Percentiles rank a stretch among this genome's conserved stretches.
phyloP scores from a whole-genome alignment of 37 sponge, comb jelly and placozoan species.

The Halisarca cf. caerulea region DNA sequence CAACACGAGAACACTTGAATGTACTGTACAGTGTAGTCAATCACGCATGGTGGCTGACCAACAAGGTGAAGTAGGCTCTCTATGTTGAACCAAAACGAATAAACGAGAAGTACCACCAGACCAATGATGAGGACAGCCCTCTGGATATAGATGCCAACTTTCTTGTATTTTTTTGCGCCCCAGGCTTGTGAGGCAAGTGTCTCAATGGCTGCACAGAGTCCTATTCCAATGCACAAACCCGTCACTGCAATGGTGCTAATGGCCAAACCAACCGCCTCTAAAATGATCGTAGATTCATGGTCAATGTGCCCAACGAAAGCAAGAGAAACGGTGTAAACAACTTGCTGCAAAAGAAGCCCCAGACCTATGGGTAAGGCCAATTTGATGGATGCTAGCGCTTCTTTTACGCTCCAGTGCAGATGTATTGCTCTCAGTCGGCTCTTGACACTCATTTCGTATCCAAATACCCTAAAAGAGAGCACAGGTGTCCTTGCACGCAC shows the following conservation, averaged over 20 bases:
- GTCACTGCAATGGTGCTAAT: neutral
- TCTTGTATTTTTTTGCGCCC: constrained; percentile 65
- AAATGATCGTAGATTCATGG: neutral
- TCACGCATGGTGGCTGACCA: constrained; percentile 50
- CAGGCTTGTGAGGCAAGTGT: constrained; percentile 36
- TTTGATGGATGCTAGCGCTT: neutral
- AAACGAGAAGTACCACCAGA: constrained; percentile 22
- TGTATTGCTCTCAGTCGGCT: too few species aligned
- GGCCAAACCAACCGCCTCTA: constrained; percentile 42
- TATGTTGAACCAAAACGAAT: constrained; percentile 47
- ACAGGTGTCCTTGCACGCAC: too few species aligned
- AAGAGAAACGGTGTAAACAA: neutral
- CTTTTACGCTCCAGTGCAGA: neutral
- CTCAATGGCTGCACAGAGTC: neutral
- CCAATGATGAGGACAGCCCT: constrained; percentile 46
- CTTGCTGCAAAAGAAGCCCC: neutral
- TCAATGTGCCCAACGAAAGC: constrained; percentile 54
- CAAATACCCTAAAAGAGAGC: too few species aligned
- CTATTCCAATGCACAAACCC: neutral
- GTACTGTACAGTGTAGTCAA: constrained; percentile 16
- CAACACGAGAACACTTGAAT: neutral
- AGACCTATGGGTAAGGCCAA: constrained; percentile 12
- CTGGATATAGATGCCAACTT: constrained; percentile 67
- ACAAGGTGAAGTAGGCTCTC: constrained; percentile 56
- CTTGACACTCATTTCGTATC: too few species aligned